Evolutionary conservation across 1,140 invertebrate genomes (phyloP).

Genomic region (Coelopa frigida): DNA sequence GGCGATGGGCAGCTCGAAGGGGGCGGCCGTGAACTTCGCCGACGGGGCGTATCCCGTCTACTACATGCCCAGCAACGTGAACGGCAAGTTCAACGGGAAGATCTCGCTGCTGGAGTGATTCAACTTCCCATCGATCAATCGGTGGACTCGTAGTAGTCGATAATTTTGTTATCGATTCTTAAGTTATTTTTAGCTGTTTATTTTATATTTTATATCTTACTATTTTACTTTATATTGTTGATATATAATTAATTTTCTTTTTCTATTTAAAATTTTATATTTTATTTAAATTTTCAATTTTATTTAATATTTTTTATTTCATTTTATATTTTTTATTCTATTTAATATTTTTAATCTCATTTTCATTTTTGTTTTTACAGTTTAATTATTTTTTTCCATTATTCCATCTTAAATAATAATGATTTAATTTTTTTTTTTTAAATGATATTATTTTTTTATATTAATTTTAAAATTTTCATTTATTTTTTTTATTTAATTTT

Average conservation of each 20-base stretch:
- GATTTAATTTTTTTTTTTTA: too few relatives aligned
- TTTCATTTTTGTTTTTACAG: not conserved
- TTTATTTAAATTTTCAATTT: too few relatives aligned
- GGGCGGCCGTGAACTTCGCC: slow-evolving; percentile 12
- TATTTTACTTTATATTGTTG: not conserved
- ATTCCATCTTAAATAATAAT: not conserved
- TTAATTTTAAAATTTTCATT: not conserved
- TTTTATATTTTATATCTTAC: too few relatives aligned
- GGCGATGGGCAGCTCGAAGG: slow-evolving; percentile 11
- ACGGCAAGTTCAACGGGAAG: slow-evolving; percentile 16
- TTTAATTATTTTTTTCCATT: not conserved
- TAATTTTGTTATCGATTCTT: too few relatives aligned
- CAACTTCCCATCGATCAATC: too few relatives aligned
- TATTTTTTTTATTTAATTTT: not conserved
- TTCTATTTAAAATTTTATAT: not conserved
- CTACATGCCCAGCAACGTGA: slow-evolving; percentile 17
- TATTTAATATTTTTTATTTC: not conserved
- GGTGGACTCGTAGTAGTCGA: too few relatives aligned
- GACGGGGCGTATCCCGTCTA: slow-evolving; percentile 19
- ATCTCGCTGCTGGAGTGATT: slow-evolving; percentile 11
- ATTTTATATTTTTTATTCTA: too few relatives aligned
- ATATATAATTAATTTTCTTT: not conserved
- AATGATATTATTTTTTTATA: not conserved
- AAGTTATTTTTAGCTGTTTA: too few relatives aligned
- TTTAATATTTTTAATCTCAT: too few relatives aligned